Evolutionary conservation across 2,888 invertebrate species (phyloP).

Genomic region (Sceliomorpha sp.): DNA sequence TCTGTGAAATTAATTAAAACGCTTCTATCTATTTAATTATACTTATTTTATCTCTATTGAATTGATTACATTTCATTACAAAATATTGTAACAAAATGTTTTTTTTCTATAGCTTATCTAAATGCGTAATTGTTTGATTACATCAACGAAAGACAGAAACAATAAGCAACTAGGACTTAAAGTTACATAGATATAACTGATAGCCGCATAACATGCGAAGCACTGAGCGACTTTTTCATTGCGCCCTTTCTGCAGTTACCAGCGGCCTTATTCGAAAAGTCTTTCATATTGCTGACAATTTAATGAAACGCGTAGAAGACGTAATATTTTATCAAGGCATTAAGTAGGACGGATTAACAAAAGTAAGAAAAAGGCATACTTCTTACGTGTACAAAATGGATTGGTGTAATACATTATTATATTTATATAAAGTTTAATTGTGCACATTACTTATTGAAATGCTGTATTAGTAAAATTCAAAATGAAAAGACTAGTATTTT

Average conservation of each 20-base stretch:
- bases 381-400: background rate
- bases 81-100: background rate
- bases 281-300: constrained; percentile 42
- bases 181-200: constrained; percentile 1
- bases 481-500: too few relatives aligned
- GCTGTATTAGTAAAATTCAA: background rate
- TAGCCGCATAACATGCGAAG: background rate
- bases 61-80: too few relatives aligned
- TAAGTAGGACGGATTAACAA: background rate
- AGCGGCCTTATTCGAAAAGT: constrained; percentile 37
- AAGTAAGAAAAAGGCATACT: background rate
- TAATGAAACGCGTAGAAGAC: constrained; percentile 37
- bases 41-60: too few relatives aligned
- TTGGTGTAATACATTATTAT: background rate
- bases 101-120: background rate
- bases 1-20: too few relatives aligned
- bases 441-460: too few relatives aligned
- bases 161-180: background rate
- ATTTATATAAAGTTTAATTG: too few relatives aligned
- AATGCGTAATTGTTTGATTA: background rate
- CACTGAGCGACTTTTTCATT: constrained; percentile 23
- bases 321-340: constrained; percentile 27
- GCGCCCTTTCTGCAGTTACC: constrained; percentile 35
- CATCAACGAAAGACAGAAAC: background rate
- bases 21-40: too few relatives aligned